These are phyloP conservation scores for Crotalus tigris DNA, from an alignment of 2,113 vertebrate species.

Conservation along the genomic window DNA sequence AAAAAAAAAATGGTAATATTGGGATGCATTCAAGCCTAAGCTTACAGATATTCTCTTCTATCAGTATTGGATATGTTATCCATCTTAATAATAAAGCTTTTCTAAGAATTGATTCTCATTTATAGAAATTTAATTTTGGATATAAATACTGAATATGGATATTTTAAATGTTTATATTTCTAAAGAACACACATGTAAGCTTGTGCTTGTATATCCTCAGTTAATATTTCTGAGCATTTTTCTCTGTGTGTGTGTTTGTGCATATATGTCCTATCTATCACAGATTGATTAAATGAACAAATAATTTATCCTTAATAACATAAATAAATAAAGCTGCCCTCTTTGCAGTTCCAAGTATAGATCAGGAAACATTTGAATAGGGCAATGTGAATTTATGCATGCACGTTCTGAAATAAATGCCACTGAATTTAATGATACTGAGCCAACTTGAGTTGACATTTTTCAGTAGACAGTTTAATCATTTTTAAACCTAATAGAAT, in stretches of 20 bases:
- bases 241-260: not conserved
- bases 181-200: not conserved
- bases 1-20: not conserved
- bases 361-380: not conserved
- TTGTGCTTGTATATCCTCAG: not conserved
- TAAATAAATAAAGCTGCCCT: not conserved
- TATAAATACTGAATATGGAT: not conserved
- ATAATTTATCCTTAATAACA: not conserved
- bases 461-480: not conserved
- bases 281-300: no score
- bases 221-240: not conserved
- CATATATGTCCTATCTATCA: not conserved
- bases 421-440: not conserved
- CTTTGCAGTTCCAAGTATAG: not conserved
- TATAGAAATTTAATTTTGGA: not conserved
- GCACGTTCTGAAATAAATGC: not conserved
- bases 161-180: not conserved
- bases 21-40: no score
- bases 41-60: no score
- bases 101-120: not conserved
- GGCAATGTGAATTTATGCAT: not conserved
- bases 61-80: no score
- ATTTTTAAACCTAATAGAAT: not conserved
- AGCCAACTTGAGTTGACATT: not conserved
- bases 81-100: not conserved